These are phyloP conservation scores for Misgurnus anguillicaudatus DNA, from an alignment of 2,113 vertebrate species.

Conservation along the genomic window DNA sequence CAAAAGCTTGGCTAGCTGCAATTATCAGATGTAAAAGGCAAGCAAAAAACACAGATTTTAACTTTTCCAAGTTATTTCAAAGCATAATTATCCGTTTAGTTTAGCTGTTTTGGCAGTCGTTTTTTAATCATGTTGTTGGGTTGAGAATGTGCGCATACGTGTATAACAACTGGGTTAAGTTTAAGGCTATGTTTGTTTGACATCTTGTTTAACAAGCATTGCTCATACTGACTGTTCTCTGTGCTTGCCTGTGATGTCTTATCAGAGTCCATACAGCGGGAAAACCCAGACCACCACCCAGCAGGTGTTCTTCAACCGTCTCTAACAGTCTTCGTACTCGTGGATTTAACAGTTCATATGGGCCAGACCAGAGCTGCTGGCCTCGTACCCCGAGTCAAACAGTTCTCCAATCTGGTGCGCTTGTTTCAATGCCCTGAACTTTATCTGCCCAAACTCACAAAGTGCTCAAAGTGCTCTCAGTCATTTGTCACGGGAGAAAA, in stretches of 20 bases:
- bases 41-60: background rate
- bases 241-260: conserved; percentile 35
- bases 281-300: conserved; percentile 30
- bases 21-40: no score
- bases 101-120: background rate
- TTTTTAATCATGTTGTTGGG: background rate
- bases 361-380: conserved; percentile 3
- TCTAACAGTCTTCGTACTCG: conserved; percentile 12
- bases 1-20: no score
- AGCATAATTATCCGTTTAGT: background rate
- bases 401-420: conserved; percentile 24
- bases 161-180: no score
- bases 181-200: conserved; percentile 26
- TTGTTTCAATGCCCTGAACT: conserved; percentile 13
- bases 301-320: conserved; percentile 44
- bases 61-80: background rate
- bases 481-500: conserved; percentile 33
- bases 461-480: conserved; percentile 41
- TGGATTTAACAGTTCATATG: conserved; percentile 39
- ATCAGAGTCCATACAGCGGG: conserved; percentile 40
- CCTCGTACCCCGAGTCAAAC: conserved; percentile 25
- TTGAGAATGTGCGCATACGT: background rate
- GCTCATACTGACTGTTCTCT: background rate
- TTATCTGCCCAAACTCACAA: conserved; percentile 50
- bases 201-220: conserved; percentile 1